phyloP scores from a whole-genome alignment of 2,888 invertebrate genomes.

The Galerucella calmariensis region DNA sequence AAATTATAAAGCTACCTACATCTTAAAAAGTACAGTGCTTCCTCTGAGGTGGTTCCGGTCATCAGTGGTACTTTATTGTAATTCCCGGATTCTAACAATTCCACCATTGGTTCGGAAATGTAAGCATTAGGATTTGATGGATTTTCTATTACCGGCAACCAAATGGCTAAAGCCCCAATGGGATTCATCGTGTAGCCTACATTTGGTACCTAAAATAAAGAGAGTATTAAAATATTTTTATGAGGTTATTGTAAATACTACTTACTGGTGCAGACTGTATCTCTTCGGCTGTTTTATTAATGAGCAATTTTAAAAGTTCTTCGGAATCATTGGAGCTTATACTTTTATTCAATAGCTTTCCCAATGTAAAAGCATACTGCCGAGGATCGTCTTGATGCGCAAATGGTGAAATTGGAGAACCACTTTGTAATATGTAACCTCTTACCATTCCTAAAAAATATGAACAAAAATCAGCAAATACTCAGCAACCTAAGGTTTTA shows the following conservation, averaged over 20 bases:
- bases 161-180: slow-evolving; percentile 31
- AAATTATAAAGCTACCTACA: slow-evolving; percentile 19
- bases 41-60: slow-evolving; percentile 39
- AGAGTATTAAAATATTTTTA: too few species aligned
- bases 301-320: slow-evolving; percentile 29
- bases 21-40: slow-evolving; percentile 33
- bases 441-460: slow-evolving; percentile 27
- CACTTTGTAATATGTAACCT: slow-evolving; percentile 37
- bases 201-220: slow-evolving; percentile 28
- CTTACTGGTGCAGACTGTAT: slow-evolving; percentile 25
- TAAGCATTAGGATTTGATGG: slow-evolving; percentile 18
- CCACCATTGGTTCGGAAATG: slow-evolving; percentile 34
- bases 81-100: slow-evolving; percentile 30
- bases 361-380: slow-evolving; percentile 36
- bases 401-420: slow-evolving; percentile 35
- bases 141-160: slow-evolving; percentile 38
- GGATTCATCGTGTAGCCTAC: slow-evolving; percentile 26
- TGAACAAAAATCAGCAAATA: neutral
- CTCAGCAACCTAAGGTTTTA: too few species aligned
- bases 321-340: slow-evolving; percentile 28
- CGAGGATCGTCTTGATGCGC: slow-evolving; percentile 29
- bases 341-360: slow-evolving; percentile 16
- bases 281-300: slow-evolving; percentile 25
- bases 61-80: slow-evolving; percentile 38
- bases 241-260: neutral